Evolutionary conservation across 2,888 invertebrate genomes (phyloP), one percentile per base, ranked within the genome.

Genomic region (Agrochola macilenta): DNA sequence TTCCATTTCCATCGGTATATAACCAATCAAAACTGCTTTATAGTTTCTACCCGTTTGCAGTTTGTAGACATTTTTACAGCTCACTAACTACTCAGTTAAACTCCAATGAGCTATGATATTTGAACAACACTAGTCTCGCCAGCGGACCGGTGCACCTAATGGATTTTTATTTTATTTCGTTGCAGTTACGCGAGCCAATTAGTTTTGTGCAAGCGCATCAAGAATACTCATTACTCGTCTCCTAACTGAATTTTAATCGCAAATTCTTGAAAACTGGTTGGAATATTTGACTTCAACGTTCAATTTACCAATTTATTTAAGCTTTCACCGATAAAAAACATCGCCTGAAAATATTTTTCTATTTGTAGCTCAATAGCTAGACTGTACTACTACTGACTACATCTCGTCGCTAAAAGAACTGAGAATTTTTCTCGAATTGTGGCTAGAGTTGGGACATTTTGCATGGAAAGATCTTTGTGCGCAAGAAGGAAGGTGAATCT

Each of bases 121-220:
- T 72, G 90, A 81, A 89, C 91, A 89, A 87, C 90, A 92, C 91
- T 91, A 91, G 83, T 88, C 78, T 82, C 81, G 80, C 84, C 85
- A 91, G 89, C 88, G 89, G 89, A 91, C 90, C 89, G 91, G 89
- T 90, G 90, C 92, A 90, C 91, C 91, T 92, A 94, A 95, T 92
- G 89, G 92, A 93, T 93, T 94, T 94, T 94, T 94, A 94, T 83
- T 94, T 94, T 94, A 95, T 94, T 95, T 94, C 90, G 91, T 89
- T 91, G 91, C 92, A 94, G 93, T 93, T 92, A 91, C 91, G 88
- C 90, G 87, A 92, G 92, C 94, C 95, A 95, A 95, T 95, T 95
- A 95, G 93, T 94, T 94, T 92, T 91, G 91, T 92, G 90, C 92
- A 93, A 94, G 93, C 93, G 94, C 94, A 94, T 94, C 91, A 91